Percentiles rank a stretch among this genome's conserved stretches.
phyloP scores from a whole-genome alignment of 2,888 invertebrate genomes.

The Amphimallon solstitiale region DNA sequence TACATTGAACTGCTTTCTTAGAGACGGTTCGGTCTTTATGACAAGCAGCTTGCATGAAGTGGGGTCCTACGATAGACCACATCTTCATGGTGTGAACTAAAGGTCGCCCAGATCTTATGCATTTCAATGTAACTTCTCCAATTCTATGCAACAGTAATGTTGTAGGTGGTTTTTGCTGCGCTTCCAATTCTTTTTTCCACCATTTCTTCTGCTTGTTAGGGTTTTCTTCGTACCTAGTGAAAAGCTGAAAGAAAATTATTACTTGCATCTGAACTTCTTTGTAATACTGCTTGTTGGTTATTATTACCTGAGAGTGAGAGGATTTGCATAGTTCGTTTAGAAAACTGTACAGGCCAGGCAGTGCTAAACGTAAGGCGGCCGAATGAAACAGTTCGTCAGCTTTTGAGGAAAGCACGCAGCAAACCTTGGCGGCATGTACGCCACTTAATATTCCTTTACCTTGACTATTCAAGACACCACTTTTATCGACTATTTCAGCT shows the following conservation, averaged over 20 bases:
- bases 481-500: constrained; percentile 75
- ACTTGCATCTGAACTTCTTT: neutral
- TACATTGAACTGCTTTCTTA: constrained; percentile 89
- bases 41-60: constrained; percentile 95
- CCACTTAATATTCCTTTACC: constrained; percentile 73
- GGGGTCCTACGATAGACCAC: constrained; percentile 93
- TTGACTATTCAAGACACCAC: constrained; percentile 63
- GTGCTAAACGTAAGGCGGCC: constrained; percentile 86
- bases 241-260: constrained; percentile 52
- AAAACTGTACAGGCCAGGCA: constrained; percentile 86
- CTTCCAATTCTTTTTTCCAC: constrained; percentile 61
- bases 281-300: no score
- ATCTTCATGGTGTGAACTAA: constrained; percentile 90
- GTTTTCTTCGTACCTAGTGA: constrained; percentile 61
- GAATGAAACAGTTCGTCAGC: constrained; percentile 92
- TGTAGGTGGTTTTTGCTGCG: constrained; percentile 64
- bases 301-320: constrained; percentile 84
- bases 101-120: constrained; percentile 86
- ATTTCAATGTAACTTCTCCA: constrained; percentile 88
- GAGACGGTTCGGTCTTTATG: constrained; percentile 89
- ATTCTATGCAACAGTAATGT: constrained; percentile 81
- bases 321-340: constrained; percentile 83
- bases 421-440: constrained; percentile 85
- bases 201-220: constrained; percentile 63
- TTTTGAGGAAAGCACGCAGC: constrained; percentile 89